phyloP scores from a whole-genome alignment of 2,888 invertebrate genomes.

The Pilophorus perplexus region DNA sequence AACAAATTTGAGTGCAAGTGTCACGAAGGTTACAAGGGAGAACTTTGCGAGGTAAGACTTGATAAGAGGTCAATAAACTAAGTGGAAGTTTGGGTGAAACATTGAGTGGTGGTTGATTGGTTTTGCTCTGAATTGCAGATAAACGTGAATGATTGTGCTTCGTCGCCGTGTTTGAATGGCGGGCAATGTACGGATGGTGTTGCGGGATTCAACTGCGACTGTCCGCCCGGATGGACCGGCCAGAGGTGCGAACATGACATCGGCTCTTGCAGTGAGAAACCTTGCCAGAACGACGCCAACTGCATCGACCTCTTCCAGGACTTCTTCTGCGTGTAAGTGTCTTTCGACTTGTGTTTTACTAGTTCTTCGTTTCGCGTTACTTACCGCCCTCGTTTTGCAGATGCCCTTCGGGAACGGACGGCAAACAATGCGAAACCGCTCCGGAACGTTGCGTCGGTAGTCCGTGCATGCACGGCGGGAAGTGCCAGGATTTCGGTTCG shows the following conservation, averaged over 20 bases:
- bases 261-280: constrained; percentile 78
- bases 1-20: constrained; percentile 86
- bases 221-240: constrained; percentile 84
- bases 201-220: constrained; percentile 77
- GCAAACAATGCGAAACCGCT: constrained; percentile 94
- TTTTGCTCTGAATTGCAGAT: constrained; percentile 51
- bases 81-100: not conserved
- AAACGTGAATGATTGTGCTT: constrained; percentile 83
- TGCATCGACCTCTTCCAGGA: constrained; percentile 91
- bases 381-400: constrained; percentile 53
- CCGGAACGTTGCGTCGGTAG: constrained; percentile 91
- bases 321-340: constrained; percentile 82
- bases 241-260: constrained; percentile 81
- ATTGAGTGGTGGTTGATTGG: too few species aligned
- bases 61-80: too few species aligned
- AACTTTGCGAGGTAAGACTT: constrained; percentile 52
- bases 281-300: constrained; percentile 89
- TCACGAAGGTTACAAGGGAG: constrained; percentile 81
- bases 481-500: constrained; percentile 93
- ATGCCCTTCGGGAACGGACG: constrained; percentile 92
- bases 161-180: constrained; percentile 83
- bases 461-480: constrained; percentile 94
- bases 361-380: not conserved
- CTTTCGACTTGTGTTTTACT: not conserved
- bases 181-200: constrained; percentile 84